These are phyloP conservation scores for Loris lydekkerianus DNA, from an alignment of 2,797 vertebrate genomes.

Conservation along the genomic window DNA sequence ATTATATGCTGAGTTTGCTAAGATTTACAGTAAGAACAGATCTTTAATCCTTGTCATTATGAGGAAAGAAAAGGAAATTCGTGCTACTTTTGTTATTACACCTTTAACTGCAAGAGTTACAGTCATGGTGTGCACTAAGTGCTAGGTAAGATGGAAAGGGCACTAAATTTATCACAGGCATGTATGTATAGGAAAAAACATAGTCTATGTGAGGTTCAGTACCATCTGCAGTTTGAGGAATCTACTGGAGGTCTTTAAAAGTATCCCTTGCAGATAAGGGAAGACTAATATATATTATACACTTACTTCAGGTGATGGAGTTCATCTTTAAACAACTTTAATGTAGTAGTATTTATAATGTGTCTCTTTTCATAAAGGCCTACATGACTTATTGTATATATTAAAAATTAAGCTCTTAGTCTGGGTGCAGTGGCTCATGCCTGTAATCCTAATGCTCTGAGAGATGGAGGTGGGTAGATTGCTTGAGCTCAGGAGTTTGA, in stretches of 20 bases:
- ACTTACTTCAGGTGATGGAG: neutral
- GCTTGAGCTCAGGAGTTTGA: too few species aligned
- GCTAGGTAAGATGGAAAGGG: neutral
- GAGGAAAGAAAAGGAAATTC: neutral
- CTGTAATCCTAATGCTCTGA: too few species aligned
- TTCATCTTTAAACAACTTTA: constrained; percentile 40
- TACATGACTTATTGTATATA: neutral
- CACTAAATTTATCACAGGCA: neutral
- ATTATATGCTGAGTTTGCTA: neutral
- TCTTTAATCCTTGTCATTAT: neutral
- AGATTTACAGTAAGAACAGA: neutral
- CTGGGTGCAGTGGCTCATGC: too few species aligned
- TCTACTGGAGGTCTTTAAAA: neutral
- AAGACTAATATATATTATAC: neutral
- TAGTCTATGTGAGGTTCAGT: neutral
- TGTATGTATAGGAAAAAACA: neutral
- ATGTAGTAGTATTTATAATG: neutral
- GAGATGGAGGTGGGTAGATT: too few species aligned
- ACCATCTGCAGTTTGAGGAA: neutral
- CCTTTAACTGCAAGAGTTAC: neutral
- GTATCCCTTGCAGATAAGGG: too few species aligned
- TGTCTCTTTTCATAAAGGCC: constrained; percentile 45
- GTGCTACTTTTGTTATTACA: neutral
- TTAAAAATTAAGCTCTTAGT: constrained; percentile 37
- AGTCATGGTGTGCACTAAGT: neutral